Conservation (phyloP, 1,140 invertebrate genomes). For the Tribolium castaneum region DNA sequence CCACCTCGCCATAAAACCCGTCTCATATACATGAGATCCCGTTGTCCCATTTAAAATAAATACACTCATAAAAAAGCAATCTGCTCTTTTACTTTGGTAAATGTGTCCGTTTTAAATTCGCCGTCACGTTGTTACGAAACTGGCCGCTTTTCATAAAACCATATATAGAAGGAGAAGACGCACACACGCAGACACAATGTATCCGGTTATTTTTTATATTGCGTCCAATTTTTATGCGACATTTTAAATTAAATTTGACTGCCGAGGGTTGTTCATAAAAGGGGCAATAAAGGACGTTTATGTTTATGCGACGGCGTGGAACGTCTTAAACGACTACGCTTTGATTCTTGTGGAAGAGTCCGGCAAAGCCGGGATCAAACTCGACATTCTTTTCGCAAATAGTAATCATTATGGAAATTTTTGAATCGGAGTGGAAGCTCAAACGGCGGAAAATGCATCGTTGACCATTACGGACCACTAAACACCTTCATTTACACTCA, state of each 20-base stretch:
- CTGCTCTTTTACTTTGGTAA: constrained; percentile 23
- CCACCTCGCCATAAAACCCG: not conserved
- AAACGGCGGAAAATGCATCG: too few species aligned
- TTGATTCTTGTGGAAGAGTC: constrained; percentile 45
- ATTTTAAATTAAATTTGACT: constrained; percentile 57
- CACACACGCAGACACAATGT: constrained; percentile 27
- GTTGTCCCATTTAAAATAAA: constrained; percentile 23
- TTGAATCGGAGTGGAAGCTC: not conserved
- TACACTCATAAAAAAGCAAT: constrained; percentile 35
- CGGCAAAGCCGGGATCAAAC: constrained; percentile 18
- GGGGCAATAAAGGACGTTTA: constrained; percentile 54
- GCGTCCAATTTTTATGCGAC: constrained; percentile 53
- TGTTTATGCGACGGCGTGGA: constrained; percentile 51
- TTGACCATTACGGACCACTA: constrained; percentile 18
- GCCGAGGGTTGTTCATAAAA: constrained; percentile 55
- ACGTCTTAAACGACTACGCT: constrained; percentile 47
- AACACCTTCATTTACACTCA: constrained; percentile 24
- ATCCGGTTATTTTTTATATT: constrained; percentile 44
- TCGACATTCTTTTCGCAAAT: constrained; percentile 9
- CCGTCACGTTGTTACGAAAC: constrained; percentile 36
- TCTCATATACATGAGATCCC: not conserved
- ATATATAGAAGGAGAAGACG: constrained; percentile 12
- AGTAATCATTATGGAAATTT: constrained; percentile 4
- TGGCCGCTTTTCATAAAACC: constrained; percentile 36
- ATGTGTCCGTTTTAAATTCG: constrained; percentile 41